Base-by-base conservation (phyloP, 2,888 invertebrate genomes). In the Gastrophysa polygoni region DNA sequence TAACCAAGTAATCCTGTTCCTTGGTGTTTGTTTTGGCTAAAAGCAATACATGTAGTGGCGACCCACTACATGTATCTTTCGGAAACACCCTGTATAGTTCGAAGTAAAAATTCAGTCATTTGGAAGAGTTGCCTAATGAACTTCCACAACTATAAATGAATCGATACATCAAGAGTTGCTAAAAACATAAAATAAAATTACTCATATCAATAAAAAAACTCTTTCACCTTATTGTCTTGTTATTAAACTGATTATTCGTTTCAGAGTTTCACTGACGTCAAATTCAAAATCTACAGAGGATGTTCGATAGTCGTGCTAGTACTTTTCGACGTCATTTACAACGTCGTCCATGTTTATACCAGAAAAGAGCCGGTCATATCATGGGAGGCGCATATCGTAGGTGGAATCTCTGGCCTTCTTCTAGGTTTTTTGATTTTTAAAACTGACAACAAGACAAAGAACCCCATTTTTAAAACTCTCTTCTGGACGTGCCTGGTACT, bases 311-410 rank as follows among this genome's bases (percentile, higher is more conserved):
- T 85, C 51, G 85, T 90, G 52, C 81, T 91, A 69, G 86, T 87
- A 5, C 79, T 85, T 28, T 89, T 89, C 20, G 91, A 91, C 80
- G 84, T 89, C 73, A 84, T 85, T 11, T 86, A 82, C 70, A 83
- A 83, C 43, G 70, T 82, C n/a, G 79, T 82, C 59, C 85, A 86
- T 68, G 79, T 81, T 56, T 76, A 78, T 68, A 72, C 78, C 44
- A 80, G 81, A 63, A 78, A 80, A 43, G 82, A 83, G 74, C 84
- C 85, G 11, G 79, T 82, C 32, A 85, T 91, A 63, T 90, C 91
- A 43, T 87, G 91, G 86, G 86, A 89, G 0, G 90, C 91, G 4
- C 92, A 92, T 75, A 82, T 85, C 14, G 85, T 88, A 5, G 92
- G 92, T 3, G 91, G 89, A 2, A 77, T 87, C 0, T 84, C 87